A percentile compares a stretch with the other conserved stretches of the same genome.
Evolutionary conservation across 1,140 invertebrate species (phyloP).

Genomic region (Ceratitis capitata): DNA sequence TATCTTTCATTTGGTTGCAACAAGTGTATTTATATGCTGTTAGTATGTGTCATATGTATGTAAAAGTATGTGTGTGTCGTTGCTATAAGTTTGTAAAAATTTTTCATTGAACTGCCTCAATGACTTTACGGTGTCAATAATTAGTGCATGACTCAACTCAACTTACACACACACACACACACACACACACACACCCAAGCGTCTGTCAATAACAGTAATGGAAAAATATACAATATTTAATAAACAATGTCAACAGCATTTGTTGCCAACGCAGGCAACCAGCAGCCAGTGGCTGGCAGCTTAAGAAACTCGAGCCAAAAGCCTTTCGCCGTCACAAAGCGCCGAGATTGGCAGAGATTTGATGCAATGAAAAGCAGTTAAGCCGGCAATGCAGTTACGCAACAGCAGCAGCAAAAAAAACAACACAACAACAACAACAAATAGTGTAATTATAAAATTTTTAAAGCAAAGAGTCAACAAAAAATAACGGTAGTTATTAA

Average conservation of each 20-base stretch:
- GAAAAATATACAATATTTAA: neutral
- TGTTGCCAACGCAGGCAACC: neutral
- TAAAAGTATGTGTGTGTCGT: neutral
- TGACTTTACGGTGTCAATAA: neutral
- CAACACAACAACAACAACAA: neutral
- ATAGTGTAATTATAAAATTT: neutral
- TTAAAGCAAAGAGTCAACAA: neutral
- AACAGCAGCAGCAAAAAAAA: no score
- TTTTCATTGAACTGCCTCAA: conserved; percentile 2
- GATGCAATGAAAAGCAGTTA: neutral
- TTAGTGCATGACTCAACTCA: neutral
- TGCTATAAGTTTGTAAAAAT: neutral
- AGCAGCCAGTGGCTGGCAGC: neutral
- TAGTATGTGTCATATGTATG: neutral
- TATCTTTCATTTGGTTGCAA: neutral
- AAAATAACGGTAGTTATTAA: neutral
- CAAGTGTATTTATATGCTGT: neutral
- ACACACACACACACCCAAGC: neutral
- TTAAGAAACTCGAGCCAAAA: conserved; percentile 4
- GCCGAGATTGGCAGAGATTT: neutral
- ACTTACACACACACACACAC: neutral
- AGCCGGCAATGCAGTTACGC: no score
- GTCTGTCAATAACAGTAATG: neutral
- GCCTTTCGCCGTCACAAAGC: neutral
- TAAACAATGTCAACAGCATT: neutral